These are phyloP conservation scores for Sacculina carcini DNA, from an alignment of 2,888 invertebrate species.

Conservation along the genomic window DNA sequence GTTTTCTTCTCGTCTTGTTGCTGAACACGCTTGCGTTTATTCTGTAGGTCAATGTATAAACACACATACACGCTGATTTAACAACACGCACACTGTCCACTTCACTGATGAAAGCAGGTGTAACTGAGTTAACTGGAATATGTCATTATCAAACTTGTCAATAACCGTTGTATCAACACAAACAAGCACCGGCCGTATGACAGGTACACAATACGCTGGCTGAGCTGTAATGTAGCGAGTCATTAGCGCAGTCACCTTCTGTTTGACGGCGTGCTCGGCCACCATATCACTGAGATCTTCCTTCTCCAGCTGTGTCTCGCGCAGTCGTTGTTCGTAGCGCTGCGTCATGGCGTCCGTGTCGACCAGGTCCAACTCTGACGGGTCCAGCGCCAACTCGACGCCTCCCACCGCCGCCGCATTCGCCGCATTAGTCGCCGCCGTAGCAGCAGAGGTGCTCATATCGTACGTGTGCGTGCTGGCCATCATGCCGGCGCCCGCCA, in stretches of 20 bases:
- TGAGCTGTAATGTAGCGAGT: too few species aligned
- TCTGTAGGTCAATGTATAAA: too few species aligned
- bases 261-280: constrained; percentile 87
- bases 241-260: constrained; percentile 44
- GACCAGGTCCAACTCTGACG: constrained; percentile 74
- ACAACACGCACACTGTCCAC: too few species aligned
- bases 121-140: too few species aligned
- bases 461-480: constrained; percentile 96
- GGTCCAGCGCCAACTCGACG: constrained; percentile 85
- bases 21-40: constrained; percentile 60
- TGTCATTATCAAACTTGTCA: too few species aligned
- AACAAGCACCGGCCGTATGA: too few species aligned
- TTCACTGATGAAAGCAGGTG: too few species aligned
- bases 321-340: constrained; percentile 80
- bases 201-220: too few species aligned
- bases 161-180: too few species aligned
- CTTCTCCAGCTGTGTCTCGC: constrained; percentile 65
- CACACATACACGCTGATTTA: too few species aligned
- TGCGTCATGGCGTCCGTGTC: constrained; percentile 88
- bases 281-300: constrained; percentile 97
- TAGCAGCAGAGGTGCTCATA: constrained; percentile 29
- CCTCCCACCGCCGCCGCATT: constrained; percentile 20
- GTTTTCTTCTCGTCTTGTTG: constrained; percentile 53
- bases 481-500: constrained; percentile 77
- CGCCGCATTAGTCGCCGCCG: constrained; percentile 16